These are phyloP conservation scores for Griposia aprilina DNA, from an alignment of 2,888 invertebrate genomes.

Conservation along the genomic window DNA sequence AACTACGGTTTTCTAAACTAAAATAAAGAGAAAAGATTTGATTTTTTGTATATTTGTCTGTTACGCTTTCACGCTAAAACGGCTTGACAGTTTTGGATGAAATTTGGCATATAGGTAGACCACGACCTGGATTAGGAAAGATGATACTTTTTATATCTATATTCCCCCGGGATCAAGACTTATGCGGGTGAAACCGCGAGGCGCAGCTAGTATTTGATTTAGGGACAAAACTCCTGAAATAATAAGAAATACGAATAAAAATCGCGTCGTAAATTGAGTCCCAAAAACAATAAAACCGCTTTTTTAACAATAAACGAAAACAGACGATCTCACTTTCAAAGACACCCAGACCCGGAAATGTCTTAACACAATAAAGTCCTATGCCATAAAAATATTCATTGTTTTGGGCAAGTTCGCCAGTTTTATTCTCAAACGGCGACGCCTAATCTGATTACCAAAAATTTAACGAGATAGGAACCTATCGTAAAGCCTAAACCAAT, in stretches of 20 bases:
- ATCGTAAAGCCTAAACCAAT: not conserved
- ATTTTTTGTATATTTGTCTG: too few species aligned
- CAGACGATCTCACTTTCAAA: not conserved
- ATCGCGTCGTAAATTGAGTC: not conserved
- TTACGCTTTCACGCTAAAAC: too few species aligned
- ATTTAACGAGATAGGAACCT: not conserved
- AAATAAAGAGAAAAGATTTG: too few species aligned
- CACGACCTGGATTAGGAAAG: too few species aligned
- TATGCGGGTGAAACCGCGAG: too few species aligned
- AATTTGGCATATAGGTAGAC: too few species aligned
- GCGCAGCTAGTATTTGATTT: too few species aligned
- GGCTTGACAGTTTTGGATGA: too few species aligned
- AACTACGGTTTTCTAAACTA: not conserved
- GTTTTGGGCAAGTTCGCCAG: slow-evolving; percentile 4
- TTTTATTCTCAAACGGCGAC: not conserved
- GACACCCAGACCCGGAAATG: not conserved
- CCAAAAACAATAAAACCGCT: slow-evolving; percentile 10
- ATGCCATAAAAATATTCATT: slow-evolving; percentile 35
- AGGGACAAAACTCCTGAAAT: not conserved
- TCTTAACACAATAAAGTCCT: not conserved
- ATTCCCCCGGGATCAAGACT: too few species aligned
- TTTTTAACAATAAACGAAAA: slow-evolving; percentile 25
- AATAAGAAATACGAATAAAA: not conserved
- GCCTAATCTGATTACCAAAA: not conserved
- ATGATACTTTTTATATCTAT: too few species aligned